Base-by-base conservation (phyloP, 2,797 vertebrate genomes). In the Graptemys geographica region DNA sequence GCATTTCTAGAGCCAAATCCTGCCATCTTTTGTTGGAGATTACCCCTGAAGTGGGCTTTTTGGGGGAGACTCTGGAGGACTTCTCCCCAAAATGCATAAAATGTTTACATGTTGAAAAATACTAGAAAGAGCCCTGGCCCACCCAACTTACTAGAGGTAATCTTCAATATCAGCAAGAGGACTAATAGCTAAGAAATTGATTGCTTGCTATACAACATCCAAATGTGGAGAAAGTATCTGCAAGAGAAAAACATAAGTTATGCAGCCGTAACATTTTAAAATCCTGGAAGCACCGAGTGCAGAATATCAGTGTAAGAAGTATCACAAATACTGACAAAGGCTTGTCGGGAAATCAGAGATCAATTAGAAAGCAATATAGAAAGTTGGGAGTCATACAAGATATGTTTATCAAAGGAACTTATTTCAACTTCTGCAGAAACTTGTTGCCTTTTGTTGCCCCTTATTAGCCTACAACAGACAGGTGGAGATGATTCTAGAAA, bases 101-200 rank as follows among this genome's bases (percentile, higher is more conserved):
- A 87, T 79, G 4, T 47, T 83, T 49, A n/a, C 31, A 31, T 2
- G 16, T 27, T 74, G 81, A 53, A 91, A 91, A 97, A 89, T 31
- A 53, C 33, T 25, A 94, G 47, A 31, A 83, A n/a, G 59, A 83
- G 41, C 41, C 51, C 5, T 49, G 9, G 78, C 86, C 92, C 81
- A 94, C 94, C 95, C 72, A 56, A 97, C 94, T 90, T 96, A 96
- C 93, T 65, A 84, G 88, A 56, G 90, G 27, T 85, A 94, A n/a
- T 93, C 87, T 84, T 96, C 94, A 92, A 86, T 84, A 83, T 55
- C 57, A 79, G 57, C 81, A 89, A 83, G 76, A 96, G 21, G 83
- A 84, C 96, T 41, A 97, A 90, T 72, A 94, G 91, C 37, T 90
- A 82, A 76, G 28, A 79, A 81, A 81, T 15, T 91, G 89, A 80